A percentile compares a stretch with the other conserved stretches of the same genome.
Evolutionary conservation across 53 echinoderm and acorn worm genomes (phyloP).

Genomic region (Hippasteria phrygiana): DNA sequence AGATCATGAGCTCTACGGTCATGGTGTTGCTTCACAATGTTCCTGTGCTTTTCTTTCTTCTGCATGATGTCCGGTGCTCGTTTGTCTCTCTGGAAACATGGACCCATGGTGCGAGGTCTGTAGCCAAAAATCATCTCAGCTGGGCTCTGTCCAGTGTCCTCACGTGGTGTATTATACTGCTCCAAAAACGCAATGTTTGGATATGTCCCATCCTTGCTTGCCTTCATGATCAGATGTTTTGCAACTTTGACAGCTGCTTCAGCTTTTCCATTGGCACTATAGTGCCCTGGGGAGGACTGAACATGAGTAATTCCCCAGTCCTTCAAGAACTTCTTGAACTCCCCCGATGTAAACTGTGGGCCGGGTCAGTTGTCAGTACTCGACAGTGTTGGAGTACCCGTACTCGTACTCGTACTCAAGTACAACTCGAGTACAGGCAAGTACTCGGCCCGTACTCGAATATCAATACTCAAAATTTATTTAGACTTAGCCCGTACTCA

Average conservation of each 20-base stretch:
- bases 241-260: slow-evolving; percentile 69
- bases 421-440: no score
- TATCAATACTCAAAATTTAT: no score
- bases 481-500: no score
- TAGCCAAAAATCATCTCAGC: slow-evolving; percentile 40
- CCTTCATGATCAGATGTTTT: slow-evolving; percentile 59
- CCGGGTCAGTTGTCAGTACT: slow-evolving; percentile 64
- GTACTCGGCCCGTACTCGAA: no score
- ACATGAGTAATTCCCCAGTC: slow-evolving; percentile 56
- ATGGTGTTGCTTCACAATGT: slow-evolving; percentile 11
- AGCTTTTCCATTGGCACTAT: slow-evolving; percentile 65
- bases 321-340: slow-evolving; percentile 58
- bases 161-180: slow-evolving; percentile 56
- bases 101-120: slow-evolving; percentile 1
- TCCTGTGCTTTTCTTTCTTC: neutral
- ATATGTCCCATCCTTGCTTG: slow-evolving; percentile 29
- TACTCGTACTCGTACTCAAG: no score
- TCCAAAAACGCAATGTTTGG: slow-evolving; percentile 51
- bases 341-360: slow-evolving; percentile 46
- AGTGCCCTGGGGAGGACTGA: slow-evolving; percentile 63
- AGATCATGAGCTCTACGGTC: slow-evolving; percentile 10
- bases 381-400: no score
- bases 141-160: neutral
- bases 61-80: neutral
- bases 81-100: slow-evolving; percentile 6